A percentile compares a stretch with the other conserved stretches of the same genome.
Conservation (phyloP, 2,888 invertebrate genomes). For the Drosophila demipolita region DNA sequence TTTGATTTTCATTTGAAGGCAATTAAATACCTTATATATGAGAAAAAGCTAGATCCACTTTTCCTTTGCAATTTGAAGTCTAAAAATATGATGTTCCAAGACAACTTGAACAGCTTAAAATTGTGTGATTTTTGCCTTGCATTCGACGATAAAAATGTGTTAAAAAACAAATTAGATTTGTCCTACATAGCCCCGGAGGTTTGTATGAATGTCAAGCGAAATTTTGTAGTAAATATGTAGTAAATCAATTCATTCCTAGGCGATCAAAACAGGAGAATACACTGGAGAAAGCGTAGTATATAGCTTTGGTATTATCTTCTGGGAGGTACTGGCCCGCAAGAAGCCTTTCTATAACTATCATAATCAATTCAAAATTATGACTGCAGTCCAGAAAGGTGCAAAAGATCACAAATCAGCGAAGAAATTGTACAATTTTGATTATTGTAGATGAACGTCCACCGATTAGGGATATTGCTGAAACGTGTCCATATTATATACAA, state of each 20-base stretch:
- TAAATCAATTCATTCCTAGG: neutral
- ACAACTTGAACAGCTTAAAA: neutral
- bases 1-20: neutral
- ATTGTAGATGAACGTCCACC: neutral
- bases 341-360: constrained; percentile 1
- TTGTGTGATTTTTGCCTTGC: neutral
- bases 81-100: neutral
- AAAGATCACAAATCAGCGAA: neutral
- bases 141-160: neutral
- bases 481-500: neutral
- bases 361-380: neutral
- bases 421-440: neutral
- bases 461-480: neutral
- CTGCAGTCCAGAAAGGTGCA: neutral
- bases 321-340: constrained; percentile 9
- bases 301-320: constrained; percentile 16
- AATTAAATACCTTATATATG: neutral
- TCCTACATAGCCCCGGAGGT: constrained; percentile 23
- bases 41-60: neutral
- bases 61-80: neutral
- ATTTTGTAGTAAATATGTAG: neutral
- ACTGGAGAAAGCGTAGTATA: neutral
- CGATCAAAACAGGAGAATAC: neutral
- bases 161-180: neutral
- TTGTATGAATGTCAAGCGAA: neutral